phyloP scores from a whole-genome alignment of 2,113 vertebrate species.

The Sapayoa aenigma region DNA sequence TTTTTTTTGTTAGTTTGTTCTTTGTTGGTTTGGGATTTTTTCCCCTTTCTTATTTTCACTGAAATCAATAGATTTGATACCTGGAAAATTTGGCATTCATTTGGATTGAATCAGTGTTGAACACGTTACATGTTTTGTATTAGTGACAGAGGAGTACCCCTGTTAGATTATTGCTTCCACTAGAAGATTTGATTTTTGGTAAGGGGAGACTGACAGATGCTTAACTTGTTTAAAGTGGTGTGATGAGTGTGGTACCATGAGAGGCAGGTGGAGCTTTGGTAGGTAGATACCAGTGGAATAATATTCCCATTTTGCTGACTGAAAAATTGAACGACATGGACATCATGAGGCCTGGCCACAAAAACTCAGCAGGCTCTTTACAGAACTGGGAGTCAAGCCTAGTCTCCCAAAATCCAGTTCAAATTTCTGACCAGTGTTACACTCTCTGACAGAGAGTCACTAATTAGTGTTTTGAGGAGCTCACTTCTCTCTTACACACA shows the following conservation, averaged over 20 bases:
- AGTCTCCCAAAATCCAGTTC: neutral
- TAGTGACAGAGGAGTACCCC: neutral
- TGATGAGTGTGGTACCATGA: neutral
- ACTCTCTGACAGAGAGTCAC: neutral
- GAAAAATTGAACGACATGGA: neutral
- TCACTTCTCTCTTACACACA: neutral
- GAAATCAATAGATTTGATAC: neutral
- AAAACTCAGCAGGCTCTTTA: neutral
- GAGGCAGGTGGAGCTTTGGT: neutral
- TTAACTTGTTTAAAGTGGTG: neutral
- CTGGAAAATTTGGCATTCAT: neutral
- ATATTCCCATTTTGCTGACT: neutral
- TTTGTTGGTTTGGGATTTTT: no score
- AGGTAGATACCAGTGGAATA: neutral
- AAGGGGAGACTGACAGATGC: neutral
- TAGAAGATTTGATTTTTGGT: neutral
- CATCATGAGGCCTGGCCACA: neutral
- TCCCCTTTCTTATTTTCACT: neutral
- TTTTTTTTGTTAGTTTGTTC: neutral
- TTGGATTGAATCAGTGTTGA: neutral
- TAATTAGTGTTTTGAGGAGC: neutral
- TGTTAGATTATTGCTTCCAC: neutral
- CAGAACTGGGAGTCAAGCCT: neutral
- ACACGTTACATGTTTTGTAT: neutral
- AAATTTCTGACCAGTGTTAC: neutral